phyloP scores from a whole-genome alignment of 2,797 vertebrate species.

The Melanotaenia maccullochi region DNA sequence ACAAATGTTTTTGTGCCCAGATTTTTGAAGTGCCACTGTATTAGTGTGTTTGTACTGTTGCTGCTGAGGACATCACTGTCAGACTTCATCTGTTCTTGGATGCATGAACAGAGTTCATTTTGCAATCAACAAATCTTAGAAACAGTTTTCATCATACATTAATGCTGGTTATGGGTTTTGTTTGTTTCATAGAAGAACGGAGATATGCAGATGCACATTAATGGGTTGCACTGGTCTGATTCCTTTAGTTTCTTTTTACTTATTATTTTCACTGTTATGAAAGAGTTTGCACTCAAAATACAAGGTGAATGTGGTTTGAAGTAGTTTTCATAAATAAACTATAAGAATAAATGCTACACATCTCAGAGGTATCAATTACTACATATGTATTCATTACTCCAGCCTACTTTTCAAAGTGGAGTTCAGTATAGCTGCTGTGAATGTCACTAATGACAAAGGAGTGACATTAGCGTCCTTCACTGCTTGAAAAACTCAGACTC shows the following conservation, averaged over 20 bases:
- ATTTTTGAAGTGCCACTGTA: background rate
- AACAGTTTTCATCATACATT: background rate
- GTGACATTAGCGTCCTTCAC: conserved; percentile 15
- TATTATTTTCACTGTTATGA: conserved; percentile 8
- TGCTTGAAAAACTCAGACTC: background rate
- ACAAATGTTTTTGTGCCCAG: background rate
- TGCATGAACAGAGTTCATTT: background rate
- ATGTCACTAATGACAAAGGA: conserved; percentile 5
- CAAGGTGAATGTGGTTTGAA: background rate
- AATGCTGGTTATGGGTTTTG: background rate
- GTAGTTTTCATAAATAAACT: background rate
- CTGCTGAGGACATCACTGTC: conserved; percentile 1
- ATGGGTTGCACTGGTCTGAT: background rate
- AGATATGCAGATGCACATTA: background rate
- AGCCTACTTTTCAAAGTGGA: background rate
- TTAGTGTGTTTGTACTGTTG: conserved; percentile 1
- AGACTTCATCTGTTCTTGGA: conserved; percentile 6
- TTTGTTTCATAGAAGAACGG: background rate
- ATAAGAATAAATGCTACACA: too few relatives aligned
- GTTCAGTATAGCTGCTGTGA: background rate
- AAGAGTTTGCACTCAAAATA: background rate
- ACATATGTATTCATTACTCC: background rate
- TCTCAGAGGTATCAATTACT: too few relatives aligned
- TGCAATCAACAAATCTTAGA: conserved; percentile 5
- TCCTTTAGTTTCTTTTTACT: background rate